Evolutionary conservation across 2,797 vertebrate species (phyloP), one percentile per base, ranked within the genome.

Genomic region (Hypotaenidia philippensis): DNA sequence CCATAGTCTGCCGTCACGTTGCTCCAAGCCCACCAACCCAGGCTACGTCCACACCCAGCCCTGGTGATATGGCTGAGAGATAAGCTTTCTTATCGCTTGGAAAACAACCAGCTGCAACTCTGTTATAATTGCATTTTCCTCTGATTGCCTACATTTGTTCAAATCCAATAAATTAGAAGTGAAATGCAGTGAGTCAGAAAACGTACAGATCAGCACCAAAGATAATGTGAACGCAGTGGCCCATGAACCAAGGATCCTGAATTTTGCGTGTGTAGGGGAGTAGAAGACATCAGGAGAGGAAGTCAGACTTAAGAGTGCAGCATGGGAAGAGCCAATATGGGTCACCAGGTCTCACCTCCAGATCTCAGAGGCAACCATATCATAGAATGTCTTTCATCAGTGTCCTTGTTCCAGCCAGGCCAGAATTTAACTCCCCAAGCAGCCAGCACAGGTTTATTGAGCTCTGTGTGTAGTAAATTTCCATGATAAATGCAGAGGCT

Each of bases 101-200:
- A 88, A 87, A 92, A 66, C 83, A 92, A 66, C 66, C 64, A 41
- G 60, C 84, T 78, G 50, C 64, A 83, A 52, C 38, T 85, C 61
- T 55, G 22, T 81, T 81, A 57, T 86, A 92, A 96, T 78, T 94
- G 87, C 17, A 14, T 92, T 95, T 93, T 79, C 68, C 32, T 89
- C 65, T 88, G 90, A 95, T 95, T 95, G 92, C 75, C 64, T 86
- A 38, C 63, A 81, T 92, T 95, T 94, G 84, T 92, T 96, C 89
- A 91, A 96, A 96, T 74, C 61, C 57, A 20, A 87, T 92, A 93
- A 91, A 81, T 81, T 85, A 83, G 64, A 91, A 94, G 55, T 81
- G 82, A 91, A 92, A 81, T n/a, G 45, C 84, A 92, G 61, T 1
- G 45, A 96, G 72, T 82, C 72, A 83, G 84, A 94, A 95, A 94